These are phyloP conservation scores for Alviniconcha marisindica DNA, from an alignment of 1,140 invertebrate species.

Conservation along the genomic window DNA sequence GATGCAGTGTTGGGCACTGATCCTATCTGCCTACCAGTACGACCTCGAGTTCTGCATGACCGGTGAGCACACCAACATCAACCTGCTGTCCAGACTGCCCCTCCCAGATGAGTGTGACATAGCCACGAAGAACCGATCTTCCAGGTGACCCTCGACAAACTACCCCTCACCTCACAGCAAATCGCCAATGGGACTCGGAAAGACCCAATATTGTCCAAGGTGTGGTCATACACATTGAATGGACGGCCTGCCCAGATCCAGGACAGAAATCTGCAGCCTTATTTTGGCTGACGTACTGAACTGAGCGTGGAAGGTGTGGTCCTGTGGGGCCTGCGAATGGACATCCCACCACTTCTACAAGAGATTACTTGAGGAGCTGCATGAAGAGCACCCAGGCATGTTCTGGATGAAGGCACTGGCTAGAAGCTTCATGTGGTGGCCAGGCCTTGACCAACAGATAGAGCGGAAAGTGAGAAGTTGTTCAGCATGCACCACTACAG, in stretches of 20 bases:
- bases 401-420: conserved; percentile 39
- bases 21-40: conserved; percentile 69
- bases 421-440: conserved; percentile 51
- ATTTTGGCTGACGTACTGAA: conserved; percentile 43
- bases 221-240: too few relatives aligned
- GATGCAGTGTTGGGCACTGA: conserved; percentile 64
- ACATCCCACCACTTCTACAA: too few relatives aligned
- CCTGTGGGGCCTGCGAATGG: neutral
- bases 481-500: conserved; percentile 43
- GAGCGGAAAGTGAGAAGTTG: conserved; percentile 29
- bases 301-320: conserved; percentile 43
- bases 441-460: conserved; percentile 48
- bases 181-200: conserved; percentile 22
- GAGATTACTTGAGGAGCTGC: conserved; percentile 36
- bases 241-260: too few relatives aligned
- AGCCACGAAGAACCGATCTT: neutral
- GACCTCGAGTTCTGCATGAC: conserved; percentile 63
- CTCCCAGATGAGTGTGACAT: neutral
- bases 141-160: neutral
- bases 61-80: conserved; percentile 57
- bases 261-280: conserved; percentile 28
- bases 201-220: conserved; percentile 19
- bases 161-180: neutral
- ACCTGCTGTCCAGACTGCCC: conserved; percentile 51
- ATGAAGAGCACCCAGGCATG: conserved; percentile 41